Conservation (phyloP, 2,888 invertebrate genomes). For the Mechanitis messenoides region DNA sequence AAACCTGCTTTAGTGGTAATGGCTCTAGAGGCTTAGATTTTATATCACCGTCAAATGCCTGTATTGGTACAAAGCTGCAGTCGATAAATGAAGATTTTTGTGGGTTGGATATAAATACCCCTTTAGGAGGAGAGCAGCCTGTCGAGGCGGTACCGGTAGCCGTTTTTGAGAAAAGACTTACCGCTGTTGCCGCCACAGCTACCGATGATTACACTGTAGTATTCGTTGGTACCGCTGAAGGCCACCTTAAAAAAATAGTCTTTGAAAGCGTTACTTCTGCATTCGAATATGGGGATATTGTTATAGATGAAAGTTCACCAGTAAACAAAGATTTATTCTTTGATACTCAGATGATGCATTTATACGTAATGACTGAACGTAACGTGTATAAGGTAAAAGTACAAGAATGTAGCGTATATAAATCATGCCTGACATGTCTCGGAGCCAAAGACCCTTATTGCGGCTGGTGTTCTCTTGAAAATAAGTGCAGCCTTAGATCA, state of each 20-base stretch:
- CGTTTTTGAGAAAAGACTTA: slow-evolving; percentile 87
- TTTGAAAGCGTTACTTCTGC: slow-evolving; percentile 90
- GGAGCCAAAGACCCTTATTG: slow-evolving; percentile 97
- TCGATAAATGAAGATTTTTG: slow-evolving; percentile 97
- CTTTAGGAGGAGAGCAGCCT: slow-evolving; percentile 93
- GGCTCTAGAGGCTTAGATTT: slow-evolving; percentile 92
- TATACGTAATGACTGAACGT: slow-evolving; percentile 94
- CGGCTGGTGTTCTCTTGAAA: slow-evolving; percentile 97
- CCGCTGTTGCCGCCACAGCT: slow-evolving; percentile 95
- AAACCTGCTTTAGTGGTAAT: slow-evolving; percentile 94
- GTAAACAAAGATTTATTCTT: slow-evolving; percentile 95
- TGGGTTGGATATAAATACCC: slow-evolving; percentile 96
- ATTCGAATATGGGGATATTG: slow-evolving; percentile 93
- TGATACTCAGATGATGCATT: slow-evolving; percentile 91
- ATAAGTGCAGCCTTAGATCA: slow-evolving; percentile 94
- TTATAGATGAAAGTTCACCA: slow-evolving; percentile 87
- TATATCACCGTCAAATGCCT: slow-evolving; percentile 92
- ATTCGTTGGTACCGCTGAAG: slow-evolving; percentile 94
- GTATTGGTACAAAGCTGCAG: slow-evolving; percentile 92
- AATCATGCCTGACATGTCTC: slow-evolving; percentile 93
- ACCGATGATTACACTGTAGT: slow-evolving; percentile 98
- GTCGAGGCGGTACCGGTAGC: slow-evolving; percentile 91
- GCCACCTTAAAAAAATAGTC: slow-evolving; percentile 96
- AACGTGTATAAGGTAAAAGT: slow-evolving; percentile 96
- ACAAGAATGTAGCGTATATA: slow-evolving; percentile 94